Evolutionary conservation across 1,140 invertebrate genomes (phyloP).

Genomic region (Gryllus bimaculatus): DNA sequence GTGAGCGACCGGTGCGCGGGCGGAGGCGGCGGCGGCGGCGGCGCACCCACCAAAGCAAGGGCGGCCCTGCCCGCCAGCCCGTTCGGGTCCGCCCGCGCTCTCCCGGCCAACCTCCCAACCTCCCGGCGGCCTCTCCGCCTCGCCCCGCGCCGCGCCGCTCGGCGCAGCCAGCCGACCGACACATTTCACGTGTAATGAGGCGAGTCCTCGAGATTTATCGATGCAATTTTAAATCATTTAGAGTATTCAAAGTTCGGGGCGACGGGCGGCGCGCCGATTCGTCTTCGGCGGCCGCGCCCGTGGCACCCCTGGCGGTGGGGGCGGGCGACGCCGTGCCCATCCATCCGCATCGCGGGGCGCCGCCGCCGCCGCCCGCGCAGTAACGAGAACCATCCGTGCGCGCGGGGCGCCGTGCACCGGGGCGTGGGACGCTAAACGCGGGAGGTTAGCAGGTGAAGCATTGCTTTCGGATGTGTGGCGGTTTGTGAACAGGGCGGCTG

Average conservation of each 20-base stretch:
- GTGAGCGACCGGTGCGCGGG: no score
- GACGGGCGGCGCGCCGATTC: neutral
- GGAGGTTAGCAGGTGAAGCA: neutral
- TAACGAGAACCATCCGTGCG: no score
- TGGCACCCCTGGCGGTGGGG: neutral
- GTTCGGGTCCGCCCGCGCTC: neutral
- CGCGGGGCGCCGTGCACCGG: no score
- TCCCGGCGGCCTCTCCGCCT: neutral
- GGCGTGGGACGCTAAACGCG: neutral
- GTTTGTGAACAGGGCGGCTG: no score
- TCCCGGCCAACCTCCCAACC: no score
- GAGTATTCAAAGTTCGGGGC: neutral
- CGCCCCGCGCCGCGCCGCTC: no score
- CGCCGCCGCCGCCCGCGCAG: no score
- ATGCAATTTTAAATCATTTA: slow-evolving; percentile 6
- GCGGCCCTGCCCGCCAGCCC: no score
- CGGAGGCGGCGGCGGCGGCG: no score
- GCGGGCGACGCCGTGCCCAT: no score
- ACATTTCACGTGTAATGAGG: neutral
- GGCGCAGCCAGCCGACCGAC: neutral
- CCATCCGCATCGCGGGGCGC: no score
- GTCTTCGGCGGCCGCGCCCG: neutral
- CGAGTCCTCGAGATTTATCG: neutral
- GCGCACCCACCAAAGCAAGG: no score
- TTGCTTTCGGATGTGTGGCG: neutral